phyloP scores from a whole-genome alignment of 2,113 vertebrate species.

The Entomyzon cyanotis region DNA sequence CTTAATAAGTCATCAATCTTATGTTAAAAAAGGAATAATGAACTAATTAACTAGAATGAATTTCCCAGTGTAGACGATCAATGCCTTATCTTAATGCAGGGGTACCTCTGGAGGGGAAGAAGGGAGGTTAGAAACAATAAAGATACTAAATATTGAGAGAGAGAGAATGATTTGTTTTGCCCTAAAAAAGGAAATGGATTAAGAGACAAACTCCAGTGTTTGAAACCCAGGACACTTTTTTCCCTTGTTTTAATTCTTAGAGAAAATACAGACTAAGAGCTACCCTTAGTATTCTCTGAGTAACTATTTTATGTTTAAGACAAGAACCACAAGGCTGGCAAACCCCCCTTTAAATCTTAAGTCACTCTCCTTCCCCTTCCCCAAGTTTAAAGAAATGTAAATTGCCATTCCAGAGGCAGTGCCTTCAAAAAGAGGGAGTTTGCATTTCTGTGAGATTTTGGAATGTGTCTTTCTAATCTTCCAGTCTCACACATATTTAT shows the following conservation, averaged over 20 bases:
- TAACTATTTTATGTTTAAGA: background rate
- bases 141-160: constrained; percentile 40
- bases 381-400: background rate
- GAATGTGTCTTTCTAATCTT: constrained; percentile 8
- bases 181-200: background rate
- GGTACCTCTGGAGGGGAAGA: constrained; percentile 38
- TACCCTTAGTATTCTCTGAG: background rate
- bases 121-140: constrained; percentile 55
- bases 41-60: constrained; percentile 60
- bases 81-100: constrained; percentile 71
- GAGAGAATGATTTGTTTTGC: background rate
- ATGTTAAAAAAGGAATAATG: constrained; percentile 61
- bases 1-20: constrained; percentile 74
- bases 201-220: background rate
- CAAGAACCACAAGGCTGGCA: background rate
- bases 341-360: background rate
- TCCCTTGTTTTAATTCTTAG: background rate
- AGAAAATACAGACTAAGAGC: background rate
- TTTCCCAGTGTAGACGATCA: constrained; percentile 67
- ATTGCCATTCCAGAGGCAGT: background rate
- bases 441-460: background rate
- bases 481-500: background rate
- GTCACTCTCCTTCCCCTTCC: background rate
- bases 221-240: background rate
- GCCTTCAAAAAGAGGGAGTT: background rate